Evolutionary conservation across 2,113 vertebrate genomes (phyloP).

Genomic region (Hippocampus barbouri): DNA sequence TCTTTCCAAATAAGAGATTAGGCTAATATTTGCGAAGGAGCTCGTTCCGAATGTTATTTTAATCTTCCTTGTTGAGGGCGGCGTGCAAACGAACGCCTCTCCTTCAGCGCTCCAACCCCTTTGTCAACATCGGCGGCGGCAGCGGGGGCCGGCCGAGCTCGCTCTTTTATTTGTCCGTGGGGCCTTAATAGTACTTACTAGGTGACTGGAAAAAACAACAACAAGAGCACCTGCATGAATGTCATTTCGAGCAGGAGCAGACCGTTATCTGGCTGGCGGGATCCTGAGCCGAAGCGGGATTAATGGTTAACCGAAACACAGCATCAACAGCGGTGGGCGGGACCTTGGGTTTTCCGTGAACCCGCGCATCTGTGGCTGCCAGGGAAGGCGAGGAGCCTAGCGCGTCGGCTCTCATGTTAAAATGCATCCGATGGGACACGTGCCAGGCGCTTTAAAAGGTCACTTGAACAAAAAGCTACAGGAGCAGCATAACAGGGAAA

Average conservation of each 20-base stretch:
- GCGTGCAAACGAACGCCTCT: constrained; percentile 47
- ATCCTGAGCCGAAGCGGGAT: constrained; percentile 43
- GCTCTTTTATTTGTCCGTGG: not conserved
- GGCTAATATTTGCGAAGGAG: constrained; percentile 64
- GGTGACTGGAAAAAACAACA: constrained; percentile 11
- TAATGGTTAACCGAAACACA: constrained; percentile 71
- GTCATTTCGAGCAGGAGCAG: not conserved
- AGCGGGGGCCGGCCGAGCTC: constrained; percentile 10
- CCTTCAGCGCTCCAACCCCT: constrained; percentile 41
- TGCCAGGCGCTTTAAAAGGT: not conserved
- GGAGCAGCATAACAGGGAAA: not conserved
- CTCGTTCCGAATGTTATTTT: constrained; percentile 44
- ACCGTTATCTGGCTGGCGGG: constrained; percentile 15
- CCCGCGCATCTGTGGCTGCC: constrained; percentile 19
- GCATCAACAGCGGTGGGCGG: constrained; percentile 16
- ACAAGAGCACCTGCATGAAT: not conserved
- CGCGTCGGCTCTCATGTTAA: constrained; percentile 35
- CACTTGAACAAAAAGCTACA: constrained; percentile 19
- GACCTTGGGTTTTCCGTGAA: constrained; percentile 55
- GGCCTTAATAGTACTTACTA: not conserved
- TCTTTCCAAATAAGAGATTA: constrained; percentile 59
- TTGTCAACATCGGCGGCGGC: constrained; percentile 43
- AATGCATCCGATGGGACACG: constrained; percentile 43
- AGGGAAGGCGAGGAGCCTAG: constrained; percentile 29
- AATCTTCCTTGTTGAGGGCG: constrained; percentile 63